These are phyloP conservation scores for Epinotia bilunana DNA, from an alignment of 2,888 invertebrate genomes.

Conservation along the genomic window DNA sequence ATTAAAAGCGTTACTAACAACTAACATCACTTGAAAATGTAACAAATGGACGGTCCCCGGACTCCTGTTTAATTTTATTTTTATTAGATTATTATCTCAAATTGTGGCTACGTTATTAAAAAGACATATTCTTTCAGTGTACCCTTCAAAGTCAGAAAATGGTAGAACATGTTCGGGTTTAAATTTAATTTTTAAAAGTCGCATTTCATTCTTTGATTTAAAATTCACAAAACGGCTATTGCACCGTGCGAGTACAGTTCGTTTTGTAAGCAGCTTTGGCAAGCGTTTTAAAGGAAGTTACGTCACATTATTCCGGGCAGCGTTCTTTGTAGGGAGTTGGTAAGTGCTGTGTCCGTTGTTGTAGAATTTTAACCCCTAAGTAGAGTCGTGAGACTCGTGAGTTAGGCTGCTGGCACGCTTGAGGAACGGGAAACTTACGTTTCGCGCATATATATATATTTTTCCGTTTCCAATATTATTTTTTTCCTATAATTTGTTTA, in stretches of 20 bases:
- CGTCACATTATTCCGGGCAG: slow-evolving; percentile 18
- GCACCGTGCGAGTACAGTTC: slow-evolving; percentile 16
- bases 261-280: slow-evolving; percentile 20
- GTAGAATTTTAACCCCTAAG: slow-evolving; percentile 17
- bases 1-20: no score
- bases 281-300: slow-evolving; percentile 28
- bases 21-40: no score
- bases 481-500: no score
- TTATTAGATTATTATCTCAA: no score
- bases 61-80: no score
- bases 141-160: neutral
- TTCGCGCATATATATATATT: neutral
- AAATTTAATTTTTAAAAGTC: neutral
- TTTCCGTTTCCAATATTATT: neutral
- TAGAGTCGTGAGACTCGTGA: slow-evolving; percentile 15
- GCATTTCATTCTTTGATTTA: slow-evolving; percentile 21
- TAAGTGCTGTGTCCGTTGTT: slow-evolving; percentile 25
- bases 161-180: neutral
- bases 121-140: no score
- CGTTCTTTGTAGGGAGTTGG: slow-evolving; percentile 27
- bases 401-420: slow-evolving; percentile 2
- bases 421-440: neutral
- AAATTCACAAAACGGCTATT: slow-evolving; percentile 23
- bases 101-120: no score
- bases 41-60: no score